Evolutionary conservation across 92 coral and sea anemone genomes (phyloP), one percentile per base, ranked within the genome.

Genomic region (Chrysogorgia sp.): DNA sequence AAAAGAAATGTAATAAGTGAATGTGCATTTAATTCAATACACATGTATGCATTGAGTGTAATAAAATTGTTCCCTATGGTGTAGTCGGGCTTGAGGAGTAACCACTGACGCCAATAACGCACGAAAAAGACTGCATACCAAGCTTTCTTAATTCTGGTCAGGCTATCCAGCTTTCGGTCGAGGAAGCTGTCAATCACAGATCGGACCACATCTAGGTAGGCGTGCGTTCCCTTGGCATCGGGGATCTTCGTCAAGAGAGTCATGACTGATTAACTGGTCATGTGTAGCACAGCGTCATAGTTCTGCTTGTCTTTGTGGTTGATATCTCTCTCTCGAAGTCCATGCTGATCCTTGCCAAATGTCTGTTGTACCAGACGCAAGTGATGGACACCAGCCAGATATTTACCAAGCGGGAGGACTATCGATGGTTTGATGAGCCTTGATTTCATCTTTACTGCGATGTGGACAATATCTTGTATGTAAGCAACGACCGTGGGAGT

Each of bases 281-380:
- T 62, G 68, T 62, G 68, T 62, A 62, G 14, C 64, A 62, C 68
- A 62, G 68, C 68, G 41, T 62, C 68, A 29, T 62, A 62, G 68
- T 62, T 62, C 24, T 37, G 5, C 43, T 37, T 37, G 43, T 37
- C 43, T 37, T 37, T 37, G 43, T 37, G 43, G 10, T 37, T 37
- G 43, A 37, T 37, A 37, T 37, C 43, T 37, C 43, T 37, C 43
- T 37, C 43, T 37, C 43, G 43, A 37, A 37, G 43, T 10, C 43
- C 43, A 37, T 37, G 43, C 10, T 37, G 43, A 37, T 37, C 43
- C 10, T 37, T 37, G 43, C 43, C 43, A 37, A 37, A 37, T 37
- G 43, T 37, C 43, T 37, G 43, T 37, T 37, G 43, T 37, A 37
- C 10, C 43, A 37, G 43, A 37, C 43, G 43, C 43, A 37, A 37